Percentiles rank a stretch among this genome's conserved stretches.
Conservation (phyloP, 2,888 invertebrate genomes). For the Perithous albicinctus region DNA sequence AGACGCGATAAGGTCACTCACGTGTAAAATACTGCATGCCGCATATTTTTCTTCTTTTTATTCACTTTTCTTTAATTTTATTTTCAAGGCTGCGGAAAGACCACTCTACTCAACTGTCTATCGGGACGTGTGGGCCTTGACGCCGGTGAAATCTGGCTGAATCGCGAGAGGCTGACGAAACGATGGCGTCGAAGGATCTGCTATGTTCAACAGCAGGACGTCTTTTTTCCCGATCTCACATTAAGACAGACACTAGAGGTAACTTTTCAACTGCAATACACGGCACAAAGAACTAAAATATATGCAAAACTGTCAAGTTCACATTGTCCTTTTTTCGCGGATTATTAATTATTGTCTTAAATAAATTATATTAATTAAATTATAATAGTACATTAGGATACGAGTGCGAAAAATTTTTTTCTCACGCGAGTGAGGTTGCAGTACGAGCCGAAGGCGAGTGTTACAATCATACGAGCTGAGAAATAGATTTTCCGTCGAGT, state of each 20-base stretch:
- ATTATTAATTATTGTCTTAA: too few relatives aligned
- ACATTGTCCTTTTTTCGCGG: too few relatives aligned
- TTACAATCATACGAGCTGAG: too few relatives aligned
- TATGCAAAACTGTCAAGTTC: too few relatives aligned
- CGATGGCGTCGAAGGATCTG: constrained; percentile 91
- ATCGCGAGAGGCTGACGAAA: constrained; percentile 88
- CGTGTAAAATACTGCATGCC: constrained; percentile 17
- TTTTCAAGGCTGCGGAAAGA: constrained; percentile 89
- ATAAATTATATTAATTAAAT: too few relatives aligned
- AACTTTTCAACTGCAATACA: constrained; percentile 71
- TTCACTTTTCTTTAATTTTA: not conserved
- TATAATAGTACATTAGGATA: too few relatives aligned
- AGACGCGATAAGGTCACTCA: constrained; percentile 12
- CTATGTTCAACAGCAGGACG: constrained; percentile 93
- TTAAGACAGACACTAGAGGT: constrained; percentile 91
- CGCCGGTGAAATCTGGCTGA: constrained; percentile 89
- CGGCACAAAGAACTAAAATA: too few relatives aligned
- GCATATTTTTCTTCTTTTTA: constrained; percentile 5
- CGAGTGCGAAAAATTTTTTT: too few relatives aligned
- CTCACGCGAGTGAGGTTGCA: too few relatives aligned
- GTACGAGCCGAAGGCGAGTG: too few relatives aligned
- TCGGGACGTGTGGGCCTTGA: constrained; percentile 90
- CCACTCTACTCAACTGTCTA: constrained; percentile 91
- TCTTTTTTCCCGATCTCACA: constrained; percentile 92
- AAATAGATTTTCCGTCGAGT: too few relatives aligned